Base-by-base conservation (phyloP, 2,888 invertebrate species). In the Flabesymbios commensalis region DNA sequence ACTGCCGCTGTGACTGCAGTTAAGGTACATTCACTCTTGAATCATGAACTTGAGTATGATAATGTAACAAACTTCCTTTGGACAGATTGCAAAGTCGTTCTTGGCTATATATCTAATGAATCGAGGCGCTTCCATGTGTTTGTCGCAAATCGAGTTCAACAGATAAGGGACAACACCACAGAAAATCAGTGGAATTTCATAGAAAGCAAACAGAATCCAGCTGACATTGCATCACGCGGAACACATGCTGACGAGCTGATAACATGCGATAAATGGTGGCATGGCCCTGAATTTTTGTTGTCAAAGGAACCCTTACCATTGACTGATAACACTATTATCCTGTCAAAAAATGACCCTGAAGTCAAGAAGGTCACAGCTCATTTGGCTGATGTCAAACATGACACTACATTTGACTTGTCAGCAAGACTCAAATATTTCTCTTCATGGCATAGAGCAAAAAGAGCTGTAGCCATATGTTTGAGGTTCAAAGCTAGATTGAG, bases 101-200 rank as follows among this genome's bases (percentile, higher is more conserved):
- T 71, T 17, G 68, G 69, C 14, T 72, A 72, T 49, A 67, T 72
- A 5, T 49, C 39, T 3, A 73, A 72, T 47, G 68, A 67, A 14
- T 56, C 65, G 2, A 43, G 60, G 7, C 28, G 71, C 7, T 72
- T 72, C 36, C 71, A 70, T 10, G 59, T 66, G 0, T 73, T 66
- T 56, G 72, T 74, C 22, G 69, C 69, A 1, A 74, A 72, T 57
- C 42, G 72, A n/a, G 64, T 74, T 7, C 66, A 69, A 39, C 48
- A 55, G 24, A 70, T 72, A n/a, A 51, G 64, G 19, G 61, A 72
- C 36, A 3, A 24, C 19, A 32, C 19, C 2, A 54, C 67, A 28
- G 43, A 57, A 3, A 43, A 62, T n/a, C 70, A 72, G 48, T 73
- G 71, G 71, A 32, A 33, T 3, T 65, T 71, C 48, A 53, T 73